phyloP scores from a whole-genome alignment of 2,113 vertebrate genomes.

The Ahaetulla prasina region DNA sequence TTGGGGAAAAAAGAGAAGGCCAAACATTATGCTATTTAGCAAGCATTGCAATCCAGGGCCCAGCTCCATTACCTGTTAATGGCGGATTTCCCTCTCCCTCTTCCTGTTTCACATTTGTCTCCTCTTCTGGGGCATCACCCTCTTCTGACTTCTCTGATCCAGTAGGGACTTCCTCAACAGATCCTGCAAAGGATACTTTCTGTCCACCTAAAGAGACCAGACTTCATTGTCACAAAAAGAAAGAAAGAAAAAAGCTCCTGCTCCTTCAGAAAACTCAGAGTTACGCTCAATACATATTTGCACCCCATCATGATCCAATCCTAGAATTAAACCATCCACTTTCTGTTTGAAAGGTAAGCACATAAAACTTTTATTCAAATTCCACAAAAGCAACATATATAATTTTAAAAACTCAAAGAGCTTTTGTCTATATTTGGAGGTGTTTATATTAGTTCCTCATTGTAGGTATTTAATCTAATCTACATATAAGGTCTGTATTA shows the following conservation, averaged over 20 bases:
- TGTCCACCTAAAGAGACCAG: conserved; percentile 40
- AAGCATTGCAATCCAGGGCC: background rate
- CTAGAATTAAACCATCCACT: background rate
- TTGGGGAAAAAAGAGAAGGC: background rate
- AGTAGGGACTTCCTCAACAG: conserved; percentile 46
- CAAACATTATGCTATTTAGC: background rate
- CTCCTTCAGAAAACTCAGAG: background rate
- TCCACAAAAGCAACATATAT: background rate
- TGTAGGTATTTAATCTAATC: background rate
- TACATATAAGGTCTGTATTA: background rate
- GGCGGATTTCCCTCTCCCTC: conserved; percentile 23
- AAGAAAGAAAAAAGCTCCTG: too few species aligned
- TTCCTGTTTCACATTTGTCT: conserved; percentile 18
- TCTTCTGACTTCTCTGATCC: conserved; percentile 52
- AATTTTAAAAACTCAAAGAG: background rate
- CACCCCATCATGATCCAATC: background rate
- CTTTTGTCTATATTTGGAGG: background rate
- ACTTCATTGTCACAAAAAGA: background rate
- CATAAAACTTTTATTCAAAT: background rate
- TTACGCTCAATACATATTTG: background rate
- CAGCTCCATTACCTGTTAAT: conserved; percentile 3
- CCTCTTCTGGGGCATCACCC: conserved; percentile 23
- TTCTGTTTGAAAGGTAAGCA: background rate
- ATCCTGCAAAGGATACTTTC: conserved; percentile 60
- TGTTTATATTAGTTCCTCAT: background rate